Evolutionary conservation across 2,888 invertebrate species (phyloP).

Genomic region (Ophion costatus): DNA sequence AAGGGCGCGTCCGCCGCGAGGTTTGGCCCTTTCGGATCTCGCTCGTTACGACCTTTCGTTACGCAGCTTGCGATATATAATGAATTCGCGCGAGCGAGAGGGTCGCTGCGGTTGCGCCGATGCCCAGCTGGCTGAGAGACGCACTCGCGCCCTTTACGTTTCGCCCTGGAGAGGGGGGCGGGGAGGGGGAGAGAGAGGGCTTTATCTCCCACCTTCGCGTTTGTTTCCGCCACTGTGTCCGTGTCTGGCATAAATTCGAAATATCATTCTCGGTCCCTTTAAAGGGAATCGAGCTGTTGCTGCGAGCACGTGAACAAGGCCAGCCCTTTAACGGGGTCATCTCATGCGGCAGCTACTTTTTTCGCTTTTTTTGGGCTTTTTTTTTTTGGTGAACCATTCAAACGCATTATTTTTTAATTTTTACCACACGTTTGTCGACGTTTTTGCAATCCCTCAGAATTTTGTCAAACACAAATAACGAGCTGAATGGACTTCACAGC

Average conservation of each 20-base stretch:
- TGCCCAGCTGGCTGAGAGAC: constrained; percentile 71
- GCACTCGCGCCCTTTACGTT: constrained; percentile 60
- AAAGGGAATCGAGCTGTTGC: constrained; percentile 61
- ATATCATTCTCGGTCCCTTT: constrained; percentile 70
- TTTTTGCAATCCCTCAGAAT: too few relatives aligned
- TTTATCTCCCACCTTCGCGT: too few relatives aligned
- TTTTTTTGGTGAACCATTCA: too few relatives aligned
- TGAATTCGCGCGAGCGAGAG: constrained; percentile 55
- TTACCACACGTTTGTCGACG: too few relatives aligned
- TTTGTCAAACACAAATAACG: too few relatives aligned
- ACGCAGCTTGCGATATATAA: constrained; percentile 1
- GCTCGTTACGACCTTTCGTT: constrained; percentile 13
- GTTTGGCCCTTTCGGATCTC: neutral
- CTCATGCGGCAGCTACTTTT: too few relatives aligned
- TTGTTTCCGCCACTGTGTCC: too few relatives aligned
- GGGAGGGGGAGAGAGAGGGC: neutral
- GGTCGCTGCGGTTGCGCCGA: constrained; percentile 66
- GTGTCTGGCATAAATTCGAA: constrained; percentile 67
- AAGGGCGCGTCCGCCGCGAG: neutral
- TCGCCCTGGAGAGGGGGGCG: neutral
- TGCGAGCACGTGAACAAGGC: too few relatives aligned
- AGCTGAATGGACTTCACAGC: too few relatives aligned
- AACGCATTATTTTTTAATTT: too few relatives aligned
- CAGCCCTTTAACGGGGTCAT: too few relatives aligned
- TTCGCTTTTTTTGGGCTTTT: too few relatives aligned